These are phyloP conservation scores for Panthera tigris DNA, from an alignment of 2,113 vertebrate species.

Conservation along the genomic window DNA sequence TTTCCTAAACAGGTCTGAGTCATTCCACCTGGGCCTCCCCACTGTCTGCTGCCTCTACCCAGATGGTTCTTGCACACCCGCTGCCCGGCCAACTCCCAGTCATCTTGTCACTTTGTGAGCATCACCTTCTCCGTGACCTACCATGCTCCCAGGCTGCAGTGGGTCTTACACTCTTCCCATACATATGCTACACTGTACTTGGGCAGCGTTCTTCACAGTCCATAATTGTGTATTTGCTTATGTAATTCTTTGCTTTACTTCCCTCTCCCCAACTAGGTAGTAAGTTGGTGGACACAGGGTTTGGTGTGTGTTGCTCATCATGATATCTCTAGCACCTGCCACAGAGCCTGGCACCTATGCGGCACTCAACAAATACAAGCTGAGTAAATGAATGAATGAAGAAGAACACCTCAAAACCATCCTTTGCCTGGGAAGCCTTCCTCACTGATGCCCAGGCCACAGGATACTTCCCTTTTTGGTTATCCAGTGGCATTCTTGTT, in stretches of 20 bases:
- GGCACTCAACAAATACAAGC: background rate
- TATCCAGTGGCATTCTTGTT: background rate
- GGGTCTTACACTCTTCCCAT: background rate
- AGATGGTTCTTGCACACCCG: rapidly evolving
- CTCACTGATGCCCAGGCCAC: background rate
- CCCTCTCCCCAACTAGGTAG: background rate
- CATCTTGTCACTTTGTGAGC: background rate
- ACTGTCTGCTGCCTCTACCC: background rate
- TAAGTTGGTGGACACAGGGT: background rate
- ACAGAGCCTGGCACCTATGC: background rate
- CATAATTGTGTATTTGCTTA: background rate
- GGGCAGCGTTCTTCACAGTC: background rate
- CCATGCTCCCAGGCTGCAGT: background rate
- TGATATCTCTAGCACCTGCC: background rate
- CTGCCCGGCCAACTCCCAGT: background rate
- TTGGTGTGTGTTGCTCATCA: background rate
- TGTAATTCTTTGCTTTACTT: background rate
- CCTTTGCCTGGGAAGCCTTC: background rate
- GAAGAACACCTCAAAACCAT: background rate
- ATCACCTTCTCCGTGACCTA: background rate
- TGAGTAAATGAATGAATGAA: background rate
- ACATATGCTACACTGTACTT: background rate
- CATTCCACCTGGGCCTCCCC: background rate
- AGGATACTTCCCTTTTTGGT: background rate
- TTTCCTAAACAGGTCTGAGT: background rate